Evolutionary conservation across 1,140 invertebrate species (phyloP), one percentile per base, ranked within the genome.

Genomic region (Stratiolaelaps scimitus): DNA sequence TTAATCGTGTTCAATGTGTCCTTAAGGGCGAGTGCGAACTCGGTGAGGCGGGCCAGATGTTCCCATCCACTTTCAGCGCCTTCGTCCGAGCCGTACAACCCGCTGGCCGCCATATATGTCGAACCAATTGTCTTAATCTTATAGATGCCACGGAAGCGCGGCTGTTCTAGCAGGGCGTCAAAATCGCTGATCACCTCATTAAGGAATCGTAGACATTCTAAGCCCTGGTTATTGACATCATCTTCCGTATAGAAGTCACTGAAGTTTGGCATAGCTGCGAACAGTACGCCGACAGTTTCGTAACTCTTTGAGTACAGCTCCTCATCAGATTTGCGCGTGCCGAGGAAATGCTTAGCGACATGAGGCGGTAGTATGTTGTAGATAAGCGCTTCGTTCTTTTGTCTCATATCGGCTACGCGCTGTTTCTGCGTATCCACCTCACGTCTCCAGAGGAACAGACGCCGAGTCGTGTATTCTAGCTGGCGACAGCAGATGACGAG

Each of bases 171-270:
- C 66, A 93, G 78, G 70, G 89, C 86, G 81, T 97, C 93, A 76
- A 94, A 97, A 78, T 96, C 93, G 0, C 91, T 93, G 72, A 97
- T 95, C 66, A 97, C 92, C 83, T 97, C 93, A 75, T 97, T 96
- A 19, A 97, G 81, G 75, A 97, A 94, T 70, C 92, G 82, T 66
- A 95, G 81, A 78, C 92, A 96, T 77, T 95, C 90, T 67, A 95
- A 80, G 30, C 92, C 92, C 80, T 93, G 90, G 77, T 94, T 94
- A 75, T 96, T 93, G 17, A 94, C 90, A 19, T 86, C 87, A 74
- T 94, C 90, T 79, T 94, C 90, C 34, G 88, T 90, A 75, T 94
- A 94, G 73, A 94, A 94, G 78, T 93, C 90, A 71, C 85, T 82
- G 76, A 92, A 94, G 76, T 92, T 92, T 43, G 90, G 90, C 89